phyloP scores from a whole-genome alignment of 1,140 invertebrate genomes.

The Ceratoteleas bidentatus region DNA sequence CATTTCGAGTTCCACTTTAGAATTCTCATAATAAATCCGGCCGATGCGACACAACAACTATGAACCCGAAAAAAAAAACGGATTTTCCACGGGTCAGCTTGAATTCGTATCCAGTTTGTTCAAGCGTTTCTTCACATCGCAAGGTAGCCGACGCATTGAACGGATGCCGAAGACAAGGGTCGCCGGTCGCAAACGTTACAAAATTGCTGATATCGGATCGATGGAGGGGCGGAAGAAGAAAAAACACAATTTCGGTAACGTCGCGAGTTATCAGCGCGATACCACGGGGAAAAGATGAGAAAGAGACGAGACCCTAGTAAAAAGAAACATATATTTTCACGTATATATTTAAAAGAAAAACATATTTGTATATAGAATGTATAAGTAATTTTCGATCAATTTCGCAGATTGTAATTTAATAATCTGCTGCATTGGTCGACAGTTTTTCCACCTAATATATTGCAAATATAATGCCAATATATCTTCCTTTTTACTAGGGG shows the following conservation, averaged over 20 bases:
- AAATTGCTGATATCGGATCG: conserved; percentile 70
- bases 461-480: no score
- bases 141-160: conserved; percentile 35
- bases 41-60: background rate
- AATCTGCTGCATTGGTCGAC: no score
- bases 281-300: background rate
- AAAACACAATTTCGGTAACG: conserved; percentile 35
- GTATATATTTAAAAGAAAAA: no score
- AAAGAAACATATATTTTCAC: no score
- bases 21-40: conserved; percentile 11
- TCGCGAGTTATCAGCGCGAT: conserved; percentile 23
- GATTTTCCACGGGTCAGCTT: no score
- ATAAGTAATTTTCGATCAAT: no score
- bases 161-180: conserved; percentile 46
- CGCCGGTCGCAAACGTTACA: conserved; percentile 66
- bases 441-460: no score
- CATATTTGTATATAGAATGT: no score
- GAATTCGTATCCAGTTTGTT: conserved; percentile 3
- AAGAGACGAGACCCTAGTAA: conserved; percentile 10
- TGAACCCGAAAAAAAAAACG: background rate
- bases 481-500: no score
- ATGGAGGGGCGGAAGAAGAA: conserved; percentile 4
- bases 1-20: conserved; percentile 12
- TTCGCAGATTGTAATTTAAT: no score
- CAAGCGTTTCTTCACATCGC: conserved; percentile 20